Base-by-base conservation (phyloP, 2,113 vertebrate species). In the Lagopus muta region DNA sequence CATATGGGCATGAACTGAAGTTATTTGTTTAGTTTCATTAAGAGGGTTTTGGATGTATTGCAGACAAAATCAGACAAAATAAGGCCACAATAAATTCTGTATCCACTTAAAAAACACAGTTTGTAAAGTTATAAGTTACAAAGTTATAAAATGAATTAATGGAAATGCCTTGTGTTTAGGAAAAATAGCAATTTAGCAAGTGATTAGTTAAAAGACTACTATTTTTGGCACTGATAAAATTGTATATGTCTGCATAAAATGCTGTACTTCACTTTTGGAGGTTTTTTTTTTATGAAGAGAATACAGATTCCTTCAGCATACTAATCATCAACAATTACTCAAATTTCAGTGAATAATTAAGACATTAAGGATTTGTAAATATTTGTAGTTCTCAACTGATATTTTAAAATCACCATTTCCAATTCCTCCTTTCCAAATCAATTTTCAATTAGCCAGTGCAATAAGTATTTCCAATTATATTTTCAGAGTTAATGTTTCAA, bases 291-390 rank as follows among this genome's bases (percentile, higher is more conserved):
- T 88, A 74, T 65, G 86, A 93, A 54, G 27, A 65, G 61, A 58
- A 42, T 84, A 73, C 47, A 66, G 28, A 71, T 16, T 75, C 81
- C 76, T 94, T 86, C 69, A 90, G 87, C 48, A 25, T 13, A 79
- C 62, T 87, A 64, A 76, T 95, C 71, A 94, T 71, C 42, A 15
- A 84, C 71, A 93, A 77, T 85, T 93, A 91, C 67, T 89, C 54
- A 82, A 70, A 87, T 85, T 87, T 91, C 74, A 82, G 54, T 73
- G 81, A 94, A 93, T 95, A 92, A 89, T 90, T 93, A 90, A 72
- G 43, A 54, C 40, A 84, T 32, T 65, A 66, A 91, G 21, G 43
- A 88, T 83, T 91, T 80, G 78, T 80, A 94, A 96, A 92, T 92
- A 96, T 89, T 92, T 90, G 77, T 89, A 69, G 40, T 87, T 94